A percentile compares a stretch with the other conserved stretches of the same genome.
phyloP scores from a whole-genome alignment of 2,113 vertebrate species.

The Rhabdomys dilectus region DNA sequence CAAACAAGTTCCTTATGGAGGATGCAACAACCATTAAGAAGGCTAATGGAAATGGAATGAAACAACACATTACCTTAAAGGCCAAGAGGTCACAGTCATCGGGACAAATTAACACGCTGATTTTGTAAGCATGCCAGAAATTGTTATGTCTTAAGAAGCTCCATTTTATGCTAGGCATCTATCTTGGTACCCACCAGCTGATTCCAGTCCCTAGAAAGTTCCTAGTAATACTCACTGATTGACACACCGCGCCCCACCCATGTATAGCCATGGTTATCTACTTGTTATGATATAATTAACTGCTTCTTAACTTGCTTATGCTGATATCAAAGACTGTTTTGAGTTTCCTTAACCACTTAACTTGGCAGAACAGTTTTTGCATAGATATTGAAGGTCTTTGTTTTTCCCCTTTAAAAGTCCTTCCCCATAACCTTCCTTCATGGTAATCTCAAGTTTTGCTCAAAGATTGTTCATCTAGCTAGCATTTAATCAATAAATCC shows the following conservation, averaged over 20 bases:
- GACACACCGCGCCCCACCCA: background rate
- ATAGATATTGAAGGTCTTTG: background rate
- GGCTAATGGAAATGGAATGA: background rate
- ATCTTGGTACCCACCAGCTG: background rate
- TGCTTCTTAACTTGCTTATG: background rate
- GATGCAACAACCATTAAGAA: background rate
- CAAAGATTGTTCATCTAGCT: background rate
- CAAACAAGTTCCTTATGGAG: conserved; percentile 43
- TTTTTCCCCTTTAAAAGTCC: background rate
- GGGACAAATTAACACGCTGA: background rate
- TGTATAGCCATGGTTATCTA: background rate
- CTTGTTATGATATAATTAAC: background rate
- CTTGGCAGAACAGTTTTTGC: background rate
- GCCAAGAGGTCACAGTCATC: conserved; percentile 4
- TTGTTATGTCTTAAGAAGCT: background rate
- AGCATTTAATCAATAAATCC: background rate
- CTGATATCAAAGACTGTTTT: background rate
- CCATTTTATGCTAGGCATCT: background rate
- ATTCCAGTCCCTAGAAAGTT: background rate
- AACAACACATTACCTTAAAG: background rate
- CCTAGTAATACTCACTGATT: background rate
- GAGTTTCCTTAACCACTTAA: background rate
- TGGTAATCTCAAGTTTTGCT: background rate
- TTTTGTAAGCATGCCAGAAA: background rate
- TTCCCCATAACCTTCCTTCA: background rate